Percentiles rank a stretch among this genome's conserved stretches.
phyloP scores from a whole-genome alignment of 2,113 vertebrate species.

The Lagopus muta region DNA sequence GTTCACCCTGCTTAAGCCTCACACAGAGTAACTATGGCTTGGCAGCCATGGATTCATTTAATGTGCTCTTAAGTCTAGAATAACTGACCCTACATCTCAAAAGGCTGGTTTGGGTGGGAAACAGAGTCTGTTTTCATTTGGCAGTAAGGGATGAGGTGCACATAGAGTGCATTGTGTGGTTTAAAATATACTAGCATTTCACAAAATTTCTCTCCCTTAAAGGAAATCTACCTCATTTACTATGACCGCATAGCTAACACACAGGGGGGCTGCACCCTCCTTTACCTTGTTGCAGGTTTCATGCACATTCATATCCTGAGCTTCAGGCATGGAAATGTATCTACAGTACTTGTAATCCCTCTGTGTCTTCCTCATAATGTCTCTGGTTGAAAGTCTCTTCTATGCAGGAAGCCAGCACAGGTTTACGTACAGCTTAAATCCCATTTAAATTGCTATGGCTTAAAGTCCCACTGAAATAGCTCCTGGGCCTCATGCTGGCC shows the following conservation, averaged over 20 bases:
- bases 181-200: neutral
- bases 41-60: neutral
- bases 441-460: slow-evolving; percentile 53
- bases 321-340: neutral
- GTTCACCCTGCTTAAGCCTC: neutral
- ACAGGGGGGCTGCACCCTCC: neutral
- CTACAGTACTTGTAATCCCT: slow-evolving; percentile 11
- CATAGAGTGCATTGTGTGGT: neutral
- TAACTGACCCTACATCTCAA: neutral
- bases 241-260: neutral
- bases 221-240: neutral
- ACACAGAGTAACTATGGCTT: neutral
- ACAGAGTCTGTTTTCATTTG: neutral
- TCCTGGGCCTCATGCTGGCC: neutral
- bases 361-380: slow-evolving; percentile 2
- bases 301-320: slow-evolving; percentile 23
- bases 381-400: neutral
- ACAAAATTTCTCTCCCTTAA: neutral
- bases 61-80: neutral
- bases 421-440: neutral
- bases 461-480: slow-evolving; percentile 43
- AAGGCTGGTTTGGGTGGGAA: neutral
- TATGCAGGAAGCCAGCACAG: neutral
- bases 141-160: neutral
- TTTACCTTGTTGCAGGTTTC: neutral